Base-by-base conservation (phyloP, 2,113 vertebrate genomes). In the Dipodomys merriami region DNA sequence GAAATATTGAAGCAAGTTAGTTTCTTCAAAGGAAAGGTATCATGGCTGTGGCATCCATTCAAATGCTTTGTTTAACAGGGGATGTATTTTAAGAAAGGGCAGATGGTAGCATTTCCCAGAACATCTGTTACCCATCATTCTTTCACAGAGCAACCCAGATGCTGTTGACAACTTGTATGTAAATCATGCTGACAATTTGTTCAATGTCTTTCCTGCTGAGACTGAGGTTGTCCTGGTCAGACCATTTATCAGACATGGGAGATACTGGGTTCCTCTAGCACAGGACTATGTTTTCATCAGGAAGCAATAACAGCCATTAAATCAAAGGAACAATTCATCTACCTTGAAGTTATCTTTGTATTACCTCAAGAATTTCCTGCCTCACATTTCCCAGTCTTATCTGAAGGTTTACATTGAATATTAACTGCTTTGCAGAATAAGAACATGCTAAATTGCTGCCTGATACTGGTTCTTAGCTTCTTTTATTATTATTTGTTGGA, bases 121-220 rank as follows among this genome's bases (percentile, higher is more conserved):
- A 98, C 98, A 98, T 98, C 98, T 98, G 98, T 97, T 98, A 94
- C 95, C 97, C 97, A 98, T 98, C 98, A 97, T 96, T 98, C 96
- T 98, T 98, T 96, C 96, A 95, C 95, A 96, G 95, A 97, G 97
- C 93, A 97, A 91, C 95, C 97, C 97, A 98, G 98, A 98, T 98
- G 96, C 97, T 98, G 96, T 96, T 98, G 98, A 98, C 97, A 98
- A 98, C 94, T 96, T 97, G 93, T 96, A 95, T 97, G 97, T 97
- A 98, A 98, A 98, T 98, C 92, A 74, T 94, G 96, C 96, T 97
- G 98, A 98, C 97, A 98, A 97, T 98, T 98, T 98, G 96, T 97
- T 98, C 97, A 95, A 0, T 79, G 91, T 97, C 97, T 98, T 96
- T 97, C 97, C 97, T 98, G 97, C 96, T 97, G 98, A 97, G 97